Percentiles rank a stretch among this genome's conserved stretches.
These are phyloP conservation scores for Delphinus delphis DNA, from an alignment of 2,113 vertebrate species.

Conservation along the genomic window DNA sequence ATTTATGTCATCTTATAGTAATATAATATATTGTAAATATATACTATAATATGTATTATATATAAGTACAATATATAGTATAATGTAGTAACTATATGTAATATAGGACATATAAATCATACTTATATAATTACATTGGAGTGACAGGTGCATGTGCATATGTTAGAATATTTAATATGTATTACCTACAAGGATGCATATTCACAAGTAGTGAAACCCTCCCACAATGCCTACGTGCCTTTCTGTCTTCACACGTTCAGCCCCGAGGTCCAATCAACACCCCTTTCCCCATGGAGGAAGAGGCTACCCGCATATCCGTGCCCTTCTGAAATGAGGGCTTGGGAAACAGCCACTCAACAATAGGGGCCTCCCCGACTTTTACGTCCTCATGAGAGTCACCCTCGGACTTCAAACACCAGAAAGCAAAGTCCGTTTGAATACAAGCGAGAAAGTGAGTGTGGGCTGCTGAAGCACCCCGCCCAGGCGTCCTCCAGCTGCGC, in stretches of 20 bases:
- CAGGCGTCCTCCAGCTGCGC: rapidly evolving
- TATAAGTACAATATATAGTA: too few species aligned
- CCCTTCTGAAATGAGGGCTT: not conserved
- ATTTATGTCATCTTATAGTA: too few species aligned
- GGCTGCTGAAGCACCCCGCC: rapidly evolving
- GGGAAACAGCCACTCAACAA: not conserved
- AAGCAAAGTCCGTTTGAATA: not conserved
- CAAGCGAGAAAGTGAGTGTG: rapidly evolving
- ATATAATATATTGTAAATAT: too few species aligned
- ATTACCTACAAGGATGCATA: too few species aligned
- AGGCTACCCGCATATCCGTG: rapidly evolving
- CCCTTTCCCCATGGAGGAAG: not conserved
- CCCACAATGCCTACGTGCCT: too few species aligned
- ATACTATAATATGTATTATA: too few species aligned
- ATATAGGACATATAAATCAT: not conserved
- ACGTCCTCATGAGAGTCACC: not conserved
- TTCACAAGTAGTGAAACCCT: not conserved
- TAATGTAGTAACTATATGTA: not conserved
- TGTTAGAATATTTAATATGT: not conserved
- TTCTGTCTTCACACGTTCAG: not conserved
- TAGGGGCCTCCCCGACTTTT: not conserved
- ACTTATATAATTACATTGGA: not conserved
- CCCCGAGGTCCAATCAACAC: rapidly evolving
- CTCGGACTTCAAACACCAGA: not conserved
- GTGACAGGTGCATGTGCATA: not conserved